Conservation (phyloP, 2,797 vertebrate genomes). For the Alfaro cultratus region DNA sequence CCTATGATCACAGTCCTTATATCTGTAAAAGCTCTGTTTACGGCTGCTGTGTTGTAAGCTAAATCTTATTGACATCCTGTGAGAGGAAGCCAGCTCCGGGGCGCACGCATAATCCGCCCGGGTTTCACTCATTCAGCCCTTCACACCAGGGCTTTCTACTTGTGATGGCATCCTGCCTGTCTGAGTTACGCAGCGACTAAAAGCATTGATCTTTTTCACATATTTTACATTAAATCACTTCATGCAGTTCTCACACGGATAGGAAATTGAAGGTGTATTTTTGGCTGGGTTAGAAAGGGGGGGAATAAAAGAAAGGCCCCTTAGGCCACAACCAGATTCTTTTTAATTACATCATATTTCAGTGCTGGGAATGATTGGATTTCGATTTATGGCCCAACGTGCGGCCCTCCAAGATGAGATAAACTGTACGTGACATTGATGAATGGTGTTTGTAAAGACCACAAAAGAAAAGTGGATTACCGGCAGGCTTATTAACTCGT, state of each 20-base stretch:
- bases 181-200: constrained; percentile 22
- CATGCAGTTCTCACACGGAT: constrained; percentile 1
- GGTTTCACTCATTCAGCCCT: constrained; percentile 55
- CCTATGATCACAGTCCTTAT: constrained; percentile 21
- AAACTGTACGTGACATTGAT: constrained; percentile 60
- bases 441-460: constrained; percentile 55
- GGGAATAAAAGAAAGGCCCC: background rate
- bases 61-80: constrained; percentile 50
- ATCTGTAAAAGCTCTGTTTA: constrained; percentile 40
- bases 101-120: constrained; percentile 31
- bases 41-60: constrained; percentile 37
- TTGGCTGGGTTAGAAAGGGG: constrained; percentile 7
- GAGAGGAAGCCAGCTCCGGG: constrained; percentile 35
- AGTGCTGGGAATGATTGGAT: constrained; percentile 52
- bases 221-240: constrained; percentile 23
- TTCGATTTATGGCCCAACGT: constrained; percentile 43
- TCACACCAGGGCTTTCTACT: constrained; percentile 11
- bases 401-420: constrained; percentile 37
- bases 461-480: constrained; percentile 39
- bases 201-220: constrained; percentile 46
- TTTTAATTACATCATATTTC: constrained; percentile 60
- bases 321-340: constrained; percentile 19
- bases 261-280: constrained; percentile 21
- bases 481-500: constrained; percentile 56
- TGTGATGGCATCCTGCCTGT: constrained; percentile 30